These are phyloP conservation scores for Montipora cactus DNA, from an alignment of 64 coral and sea anemone species.

Conservation along the genomic window DNA sequence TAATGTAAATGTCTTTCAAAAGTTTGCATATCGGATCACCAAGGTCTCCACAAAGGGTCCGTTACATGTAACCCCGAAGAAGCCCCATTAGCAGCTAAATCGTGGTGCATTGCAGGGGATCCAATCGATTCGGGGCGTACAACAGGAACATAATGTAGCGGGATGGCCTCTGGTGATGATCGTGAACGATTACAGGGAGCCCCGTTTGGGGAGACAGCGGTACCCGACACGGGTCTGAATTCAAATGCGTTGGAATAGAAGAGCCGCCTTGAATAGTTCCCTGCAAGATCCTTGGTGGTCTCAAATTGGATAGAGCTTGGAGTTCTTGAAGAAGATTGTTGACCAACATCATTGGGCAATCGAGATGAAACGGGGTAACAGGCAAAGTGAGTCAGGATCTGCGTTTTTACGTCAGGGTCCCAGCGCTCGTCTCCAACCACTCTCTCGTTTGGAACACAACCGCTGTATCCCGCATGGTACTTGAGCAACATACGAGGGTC, in stretches of 20 bases:
- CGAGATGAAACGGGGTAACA: constrained; percentile 28
- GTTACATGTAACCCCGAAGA: constrained; percentile 30
- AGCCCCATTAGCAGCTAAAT: neutral
- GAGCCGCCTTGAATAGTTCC: constrained; percentile 7
- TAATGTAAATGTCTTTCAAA: neutral
- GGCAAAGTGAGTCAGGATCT: constrained; percentile 69
- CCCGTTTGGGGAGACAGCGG: constrained; percentile 13
- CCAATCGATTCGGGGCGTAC: constrained; percentile 14
- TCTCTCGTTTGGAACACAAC: constrained; percentile 63
- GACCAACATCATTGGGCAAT: neutral
- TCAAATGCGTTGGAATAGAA: neutral
- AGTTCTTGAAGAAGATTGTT: neutral
- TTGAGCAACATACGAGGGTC: constrained; percentile 61
- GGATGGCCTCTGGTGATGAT: constrained; percentile 11
- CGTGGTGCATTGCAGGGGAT: neutral
- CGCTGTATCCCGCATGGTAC: constrained; percentile 68
- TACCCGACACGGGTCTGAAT: neutral
- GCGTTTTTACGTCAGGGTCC: constrained; percentile 58
- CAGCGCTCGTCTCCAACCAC: constrained; percentile 53
- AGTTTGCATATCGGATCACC: neutral
- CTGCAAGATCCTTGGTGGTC: neutral
- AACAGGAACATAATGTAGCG: constrained; percentile 28
- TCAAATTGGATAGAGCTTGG: neutral
- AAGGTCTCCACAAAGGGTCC: constrained; percentile 84
- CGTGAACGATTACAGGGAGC: neutral